These are phyloP conservation scores for Seira musarum DNA, from an alignment of 2,888 invertebrate genomes.

Conservation along the genomic window DNA sequence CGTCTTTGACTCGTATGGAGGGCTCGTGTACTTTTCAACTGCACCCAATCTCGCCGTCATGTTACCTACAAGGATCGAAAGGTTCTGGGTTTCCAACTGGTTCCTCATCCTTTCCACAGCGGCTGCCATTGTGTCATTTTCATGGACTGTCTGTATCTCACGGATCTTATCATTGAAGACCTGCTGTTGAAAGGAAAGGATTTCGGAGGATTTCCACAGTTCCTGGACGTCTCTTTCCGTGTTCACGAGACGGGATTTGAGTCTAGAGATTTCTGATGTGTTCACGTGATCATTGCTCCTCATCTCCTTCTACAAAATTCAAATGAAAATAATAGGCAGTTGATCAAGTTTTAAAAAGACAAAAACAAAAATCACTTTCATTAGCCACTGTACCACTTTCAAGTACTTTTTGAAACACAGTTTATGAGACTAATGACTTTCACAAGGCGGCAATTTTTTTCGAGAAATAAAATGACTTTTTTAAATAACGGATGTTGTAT, in stretches of 20 bases:
- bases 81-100: slow-evolving; percentile 49
- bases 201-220: slow-evolving; percentile 64
- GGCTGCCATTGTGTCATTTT: slow-evolving; percentile 53
- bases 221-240: slow-evolving; percentile 59
- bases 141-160: slow-evolving; percentile 49
- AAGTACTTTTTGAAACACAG: too few species aligned
- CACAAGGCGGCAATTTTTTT: too few species aligned
- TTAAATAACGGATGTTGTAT: slow-evolving; percentile 1
- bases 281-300: slow-evolving; percentile 25
- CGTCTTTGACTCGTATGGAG: slow-evolving; percentile 60
- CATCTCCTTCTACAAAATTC: neutral
- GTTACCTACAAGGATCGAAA: slow-evolving; percentile 46
- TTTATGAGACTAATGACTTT: too few species aligned
- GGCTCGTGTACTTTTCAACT: slow-evolving; percentile 62
- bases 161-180: slow-evolving; percentile 49
- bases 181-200: slow-evolving; percentile 61
- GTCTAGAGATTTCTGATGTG: slow-evolving; percentile 38
- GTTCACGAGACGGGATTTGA: slow-evolving; percentile 39
- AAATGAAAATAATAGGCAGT: neutral
- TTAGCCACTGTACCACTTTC: too few species aligned
- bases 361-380: too few species aligned
- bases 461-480: too few species aligned
- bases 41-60: slow-evolving; percentile 42
- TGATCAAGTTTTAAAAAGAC: neutral
- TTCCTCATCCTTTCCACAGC: slow-evolving; percentile 52